Percentiles rank a stretch among this genome's conserved stretches.
Evolutionary conservation across 2,888 invertebrate species (phyloP).

Genomic region (Microctonus aethiopoides): DNA sequence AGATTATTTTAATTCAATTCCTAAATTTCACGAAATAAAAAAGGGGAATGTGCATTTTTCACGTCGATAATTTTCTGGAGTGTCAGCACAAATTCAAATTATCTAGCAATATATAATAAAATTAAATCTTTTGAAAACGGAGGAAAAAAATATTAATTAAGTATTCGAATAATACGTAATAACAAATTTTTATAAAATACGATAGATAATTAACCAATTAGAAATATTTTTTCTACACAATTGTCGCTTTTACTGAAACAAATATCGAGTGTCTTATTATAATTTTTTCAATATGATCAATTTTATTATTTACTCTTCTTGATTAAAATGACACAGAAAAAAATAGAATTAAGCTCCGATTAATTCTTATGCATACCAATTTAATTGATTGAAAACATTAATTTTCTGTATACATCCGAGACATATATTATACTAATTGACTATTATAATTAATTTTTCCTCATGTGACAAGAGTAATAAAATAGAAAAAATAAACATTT

Average conservation of each 20-base stretch:
- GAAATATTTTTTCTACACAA: constrained; percentile 61
- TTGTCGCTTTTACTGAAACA: constrained; percentile 55
- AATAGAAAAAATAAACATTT: constrained; percentile 39
- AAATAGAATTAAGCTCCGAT: background rate
- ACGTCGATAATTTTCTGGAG: background rate
- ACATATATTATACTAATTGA: background rate
- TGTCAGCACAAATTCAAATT: constrained; percentile 6
- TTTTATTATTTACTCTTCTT: background rate
- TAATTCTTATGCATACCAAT: background rate
- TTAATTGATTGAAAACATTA: too few species aligned
- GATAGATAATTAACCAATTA: constrained; percentile 54
- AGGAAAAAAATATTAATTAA: constrained; percentile 13
- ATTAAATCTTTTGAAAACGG: background rate
- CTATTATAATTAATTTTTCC: background rate
- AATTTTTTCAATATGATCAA: background rate
- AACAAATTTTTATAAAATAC: constrained; percentile 57
- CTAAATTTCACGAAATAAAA: constrained; percentile 32
- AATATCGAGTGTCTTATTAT: constrained; percentile 55
- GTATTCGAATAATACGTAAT: constrained; percentile 43
- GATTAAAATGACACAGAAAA: background rate
- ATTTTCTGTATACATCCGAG: too few species aligned
- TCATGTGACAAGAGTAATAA: constrained; percentile 27
- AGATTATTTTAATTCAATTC: constrained; percentile 53
- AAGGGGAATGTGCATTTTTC: background rate
- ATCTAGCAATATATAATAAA: background rate